Percentiles rank a stretch among this genome's conserved stretches.
Conservation (phyloP, 2,797 vertebrate genomes). For the Myotis findleyi region DNA sequence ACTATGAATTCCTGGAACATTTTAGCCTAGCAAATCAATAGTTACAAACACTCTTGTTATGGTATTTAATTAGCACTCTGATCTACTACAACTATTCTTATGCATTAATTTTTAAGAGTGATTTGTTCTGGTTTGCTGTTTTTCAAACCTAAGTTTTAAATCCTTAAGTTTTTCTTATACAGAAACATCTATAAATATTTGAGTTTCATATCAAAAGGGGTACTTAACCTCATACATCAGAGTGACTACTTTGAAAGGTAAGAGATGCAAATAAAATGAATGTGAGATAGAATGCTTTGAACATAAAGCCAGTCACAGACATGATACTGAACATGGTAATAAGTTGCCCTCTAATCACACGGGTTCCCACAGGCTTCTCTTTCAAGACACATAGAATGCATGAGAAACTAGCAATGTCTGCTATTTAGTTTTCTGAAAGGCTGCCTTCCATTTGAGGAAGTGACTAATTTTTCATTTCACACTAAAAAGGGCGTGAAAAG, state of each 20-base stretch:
- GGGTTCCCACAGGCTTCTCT: conserved; percentile 81
- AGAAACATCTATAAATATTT: not conserved
- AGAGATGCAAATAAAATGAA: conserved; percentile 27
- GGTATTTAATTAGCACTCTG: not conserved
- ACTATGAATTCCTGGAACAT: not conserved
- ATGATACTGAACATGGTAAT: conserved; percentile 56
- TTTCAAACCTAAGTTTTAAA: not conserved
- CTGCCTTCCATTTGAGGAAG: conserved; percentile 84
- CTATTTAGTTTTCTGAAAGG: conserved; percentile 83
- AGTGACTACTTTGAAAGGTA: not conserved
- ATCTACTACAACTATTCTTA: not conserved
- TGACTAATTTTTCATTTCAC: conserved; percentile 89
- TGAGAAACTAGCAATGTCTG: conserved; percentile 84
- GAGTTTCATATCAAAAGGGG: not conserved
- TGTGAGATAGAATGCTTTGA: not conserved
- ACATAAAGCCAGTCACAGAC: conserved; percentile 32
- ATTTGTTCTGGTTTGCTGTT: conserved; percentile 13
- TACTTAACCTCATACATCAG: not conserved
- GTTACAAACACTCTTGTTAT: not conserved
- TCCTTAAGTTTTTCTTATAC: not conserved
- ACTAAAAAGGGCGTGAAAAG: conserved; percentile 85
- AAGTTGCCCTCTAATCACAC: conserved; percentile 67
- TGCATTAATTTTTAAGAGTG: not conserved
- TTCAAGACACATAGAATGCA: conserved; percentile 76
- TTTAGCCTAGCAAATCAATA: not conserved